These are phyloP conservation scores for Elymnias hypermnestra DNA, from an alignment of 1,140 invertebrate genomes.

Conservation along the genomic window DNA sequence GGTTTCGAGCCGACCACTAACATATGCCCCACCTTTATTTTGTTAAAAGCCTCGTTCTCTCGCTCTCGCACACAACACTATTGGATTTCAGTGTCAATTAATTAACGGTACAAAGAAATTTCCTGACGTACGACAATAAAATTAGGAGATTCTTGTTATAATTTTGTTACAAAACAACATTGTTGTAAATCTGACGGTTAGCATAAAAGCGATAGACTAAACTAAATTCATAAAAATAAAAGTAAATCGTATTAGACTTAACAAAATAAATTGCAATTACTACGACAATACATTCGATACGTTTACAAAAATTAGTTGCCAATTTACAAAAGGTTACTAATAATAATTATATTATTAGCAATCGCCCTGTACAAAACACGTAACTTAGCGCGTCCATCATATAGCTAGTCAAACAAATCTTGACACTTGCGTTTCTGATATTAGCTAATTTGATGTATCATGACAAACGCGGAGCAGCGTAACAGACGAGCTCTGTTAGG, in stretches of 20 bases:
- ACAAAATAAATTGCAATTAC: conserved; percentile 6
- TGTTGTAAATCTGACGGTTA: background rate
- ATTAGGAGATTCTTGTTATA: conserved; percentile 20
- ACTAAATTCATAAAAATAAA: background rate
- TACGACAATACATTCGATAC: conserved; percentile 16
- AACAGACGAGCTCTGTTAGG: conserved; percentile 26
- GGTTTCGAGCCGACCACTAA: conserved; percentile 22
- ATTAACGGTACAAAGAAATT: conserved; percentile 27
- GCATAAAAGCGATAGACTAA: background rate
- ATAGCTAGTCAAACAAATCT: conserved; percentile 41
- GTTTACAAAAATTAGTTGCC: conserved; percentile 22
- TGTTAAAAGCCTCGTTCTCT: conserved; percentile 17
- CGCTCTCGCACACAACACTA: conserved; percentile 16
- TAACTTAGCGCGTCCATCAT: conserved; percentile 41
- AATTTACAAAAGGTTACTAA: conserved; percentile 35
- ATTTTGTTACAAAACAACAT: conserved; percentile 5
- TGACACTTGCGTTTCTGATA: conserved; percentile 55
- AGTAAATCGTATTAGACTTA: background rate
- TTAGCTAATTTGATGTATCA: conserved; percentile 40
- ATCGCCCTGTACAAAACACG: conserved; percentile 36
- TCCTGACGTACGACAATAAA: conserved; percentile 16
- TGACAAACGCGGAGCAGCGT: conserved; percentile 34
- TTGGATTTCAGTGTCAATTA: conserved; percentile 25
- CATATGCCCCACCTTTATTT: conserved; percentile 20
- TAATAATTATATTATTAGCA: conserved; percentile 62